Base-by-base conservation (phyloP, 2,888 invertebrate species). In the Galeopsomyia nigrocyanea region DNA sequence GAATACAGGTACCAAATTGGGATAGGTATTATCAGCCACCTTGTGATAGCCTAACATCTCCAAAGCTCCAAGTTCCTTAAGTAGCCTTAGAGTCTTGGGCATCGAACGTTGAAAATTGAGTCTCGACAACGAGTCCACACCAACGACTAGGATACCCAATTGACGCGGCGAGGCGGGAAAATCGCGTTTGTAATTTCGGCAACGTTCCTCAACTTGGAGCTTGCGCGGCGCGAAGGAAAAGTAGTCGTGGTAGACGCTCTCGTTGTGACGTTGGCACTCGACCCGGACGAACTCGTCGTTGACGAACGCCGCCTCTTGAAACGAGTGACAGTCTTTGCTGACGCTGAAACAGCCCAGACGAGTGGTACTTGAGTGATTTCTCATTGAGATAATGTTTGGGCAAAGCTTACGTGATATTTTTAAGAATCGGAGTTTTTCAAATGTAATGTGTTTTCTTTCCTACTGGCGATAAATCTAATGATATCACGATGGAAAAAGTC, bases 11-110 rank as follows among this genome's bases (percentile, higher is more conserved):
- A 94, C 90, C 72, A 98, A 84, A 85, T 98, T 98, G 0, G 96
- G 96, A 83, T 94, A 97, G 0, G 97, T 97, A 85, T 97, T 98
- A 85, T 97, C 97, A 3, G 92, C 98, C 10, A 98, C 94, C 89
- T 97, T 98, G 83, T 95, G 96, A 86, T 95, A 97, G 6, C 97
- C 98, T 77, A 93, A 86, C 83, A 98, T 88, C 83, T 95, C 95
- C 64, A 94, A 89, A 51, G 92, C 92, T 16, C 89, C 89, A 74
- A 94, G 87, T 17, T 90, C 85, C 71, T 89, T 87, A 64, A 95
- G 87, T 78, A 89, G 90, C 2, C 88, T 83, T 19, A 90, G 87
- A 0, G 95, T 94, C 80, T 89, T 89, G 0, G 93, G 93, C 93
- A 97, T 93, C 79, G 94, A 94, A 57, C 97, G 90, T 76, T 94